Conservation (phyloP, 2,797 vertebrate species). For the Enteromius viviparus region DNA sequence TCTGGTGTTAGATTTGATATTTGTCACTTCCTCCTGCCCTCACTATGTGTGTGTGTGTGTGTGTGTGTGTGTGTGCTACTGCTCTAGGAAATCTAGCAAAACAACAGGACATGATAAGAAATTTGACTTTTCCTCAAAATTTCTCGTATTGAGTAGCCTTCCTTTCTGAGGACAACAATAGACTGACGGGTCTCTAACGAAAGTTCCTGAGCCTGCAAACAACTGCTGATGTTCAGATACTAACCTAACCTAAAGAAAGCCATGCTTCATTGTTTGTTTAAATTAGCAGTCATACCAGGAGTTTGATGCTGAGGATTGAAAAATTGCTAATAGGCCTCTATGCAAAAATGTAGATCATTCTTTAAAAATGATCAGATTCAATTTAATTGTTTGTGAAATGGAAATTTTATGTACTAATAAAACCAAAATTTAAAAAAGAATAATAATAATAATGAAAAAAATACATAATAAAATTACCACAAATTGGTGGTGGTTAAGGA, state of each 20-base stretch:
- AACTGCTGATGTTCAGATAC: conserved; percentile 10
- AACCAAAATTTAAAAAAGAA: no score
- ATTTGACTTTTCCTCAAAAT: conserved; percentile 13
- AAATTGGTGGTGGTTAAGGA: not conserved
- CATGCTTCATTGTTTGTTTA: not conserved
- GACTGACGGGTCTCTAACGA: not conserved
- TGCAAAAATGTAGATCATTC: not conserved
- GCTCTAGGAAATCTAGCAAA: no score
- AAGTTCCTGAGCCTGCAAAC: not conserved
- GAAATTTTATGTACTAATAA: not conserved
- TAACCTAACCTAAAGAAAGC: not conserved
- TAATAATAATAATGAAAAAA: not conserved
- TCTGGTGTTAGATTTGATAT: not conserved
- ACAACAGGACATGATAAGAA: not conserved
- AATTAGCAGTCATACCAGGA: not conserved
- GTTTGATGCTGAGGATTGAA: not conserved
- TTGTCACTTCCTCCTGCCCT: not conserved
- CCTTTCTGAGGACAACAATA: conserved; percentile 32
- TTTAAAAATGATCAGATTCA: no score
- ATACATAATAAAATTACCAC: not conserved
- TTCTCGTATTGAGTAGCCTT: conserved; percentile 17
- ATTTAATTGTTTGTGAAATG: no score
- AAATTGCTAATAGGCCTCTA: not conserved
- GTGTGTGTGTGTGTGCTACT: no score
- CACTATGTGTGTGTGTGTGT: no score